Evolutionary conservation across 2,888 invertebrate genomes (phyloP).

Genomic region (Lagria hirta): DNA sequence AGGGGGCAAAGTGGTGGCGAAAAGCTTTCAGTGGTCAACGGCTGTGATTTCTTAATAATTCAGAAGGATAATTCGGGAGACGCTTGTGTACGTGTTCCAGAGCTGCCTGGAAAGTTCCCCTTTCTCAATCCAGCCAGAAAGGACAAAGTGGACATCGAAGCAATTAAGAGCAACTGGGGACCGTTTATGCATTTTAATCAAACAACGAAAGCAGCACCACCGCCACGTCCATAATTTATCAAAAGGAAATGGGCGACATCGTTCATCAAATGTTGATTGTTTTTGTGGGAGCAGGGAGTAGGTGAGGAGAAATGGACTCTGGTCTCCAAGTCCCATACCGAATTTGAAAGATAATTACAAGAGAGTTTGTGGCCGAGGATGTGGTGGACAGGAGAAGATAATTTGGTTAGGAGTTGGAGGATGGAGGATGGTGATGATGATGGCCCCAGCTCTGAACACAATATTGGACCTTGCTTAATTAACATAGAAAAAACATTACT

Average conservation of each 20-base stretch:
- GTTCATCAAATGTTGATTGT: too few relatives aligned
- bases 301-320: conserved; percentile 35
- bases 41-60: conserved; percentile 48
- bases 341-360: conserved; percentile 55
- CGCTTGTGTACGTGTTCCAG: conserved; percentile 41
- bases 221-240: conserved; percentile 39
- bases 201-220: conserved; percentile 39
- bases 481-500: too few relatives aligned
- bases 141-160: conserved; percentile 41
- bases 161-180: conserved; percentile 46
- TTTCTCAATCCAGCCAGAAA: too few relatives aligned
- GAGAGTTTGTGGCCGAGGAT: conserved; percentile 47
- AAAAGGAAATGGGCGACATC: conserved; percentile 28
- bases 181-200: conserved; percentile 48
- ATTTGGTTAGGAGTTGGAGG: conserved; percentile 52
- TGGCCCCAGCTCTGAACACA: too few relatives aligned
- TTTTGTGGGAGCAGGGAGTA: conserved; percentile 3
- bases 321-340: conserved; percentile 51
- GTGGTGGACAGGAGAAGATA: conserved; percentile 49
- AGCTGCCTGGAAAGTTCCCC: conserved; percentile 42
- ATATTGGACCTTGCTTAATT: too few relatives aligned
- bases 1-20: conserved; percentile 42
- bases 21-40: conserved; percentile 36
- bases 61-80: conserved; percentile 38
- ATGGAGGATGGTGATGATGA: too few relatives aligned